Percentiles rank a stretch among this genome's conserved stretches.
Conservation (phyloP, 2,888 invertebrate species). For the Boloria selene region DNA sequence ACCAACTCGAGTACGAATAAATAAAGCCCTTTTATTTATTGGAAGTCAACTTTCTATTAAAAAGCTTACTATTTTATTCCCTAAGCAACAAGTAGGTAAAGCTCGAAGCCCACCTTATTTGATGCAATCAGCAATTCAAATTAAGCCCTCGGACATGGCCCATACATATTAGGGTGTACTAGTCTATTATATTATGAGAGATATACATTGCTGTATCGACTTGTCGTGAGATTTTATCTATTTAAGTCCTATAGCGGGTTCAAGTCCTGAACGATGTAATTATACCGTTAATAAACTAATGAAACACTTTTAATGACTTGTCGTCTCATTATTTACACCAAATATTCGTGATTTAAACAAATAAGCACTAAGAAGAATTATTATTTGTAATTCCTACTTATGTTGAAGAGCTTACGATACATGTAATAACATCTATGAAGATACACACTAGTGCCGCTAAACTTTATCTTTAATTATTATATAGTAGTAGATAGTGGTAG, state of each 20-base stretch:
- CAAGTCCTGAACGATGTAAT: neutral
- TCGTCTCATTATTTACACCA: too few relatives aligned
- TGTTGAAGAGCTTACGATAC: too few relatives aligned
- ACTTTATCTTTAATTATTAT: too few relatives aligned
- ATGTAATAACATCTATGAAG: too few relatives aligned
- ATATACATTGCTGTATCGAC: conserved; percentile 17
- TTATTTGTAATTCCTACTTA: too few relatives aligned
- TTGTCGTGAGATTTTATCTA: neutral
- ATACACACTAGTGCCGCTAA: too few relatives aligned
- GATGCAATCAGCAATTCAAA: conserved; percentile 61
- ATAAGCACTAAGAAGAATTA: too few relatives aligned
- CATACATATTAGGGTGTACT: conserved; percentile 21
- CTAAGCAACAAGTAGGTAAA: conserved; percentile 55
- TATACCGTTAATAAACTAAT: too few relatives aligned
- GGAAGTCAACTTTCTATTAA: conserved; percentile 59
- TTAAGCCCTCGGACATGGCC: conserved; percentile 49
- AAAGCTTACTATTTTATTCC: conserved; percentile 50
- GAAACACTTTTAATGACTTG: too few relatives aligned
- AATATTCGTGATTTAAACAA: too few relatives aligned
- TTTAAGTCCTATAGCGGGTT: neutral
- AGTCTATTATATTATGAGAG: neutral
- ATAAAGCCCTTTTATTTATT: conserved; percentile 47
- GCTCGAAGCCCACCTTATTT: conserved; percentile 47
- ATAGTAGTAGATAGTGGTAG: too few relatives aligned
- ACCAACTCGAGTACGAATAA: neutral